Percentiles rank a stretch among this genome's conserved stretches.
Conservation (phyloP, 2,888 invertebrate genomes). For the Linnaemya tessellans region DNA sequence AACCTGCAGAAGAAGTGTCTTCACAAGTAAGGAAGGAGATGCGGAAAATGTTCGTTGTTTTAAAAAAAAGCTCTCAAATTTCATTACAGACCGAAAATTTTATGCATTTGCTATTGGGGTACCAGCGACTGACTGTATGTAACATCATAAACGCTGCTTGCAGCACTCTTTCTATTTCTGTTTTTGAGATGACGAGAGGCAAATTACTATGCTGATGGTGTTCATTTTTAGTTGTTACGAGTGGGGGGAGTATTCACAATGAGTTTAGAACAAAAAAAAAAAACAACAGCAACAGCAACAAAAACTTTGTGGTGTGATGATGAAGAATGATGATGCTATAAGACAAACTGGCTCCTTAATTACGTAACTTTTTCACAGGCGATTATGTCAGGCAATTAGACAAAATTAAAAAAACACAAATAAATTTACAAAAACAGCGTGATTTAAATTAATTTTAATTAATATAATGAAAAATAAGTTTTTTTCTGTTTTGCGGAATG, state of each 20-base stretch:
- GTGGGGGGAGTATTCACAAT: neutral
- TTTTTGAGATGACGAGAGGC: constrained; percentile 7
- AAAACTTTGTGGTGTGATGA: constrained; percentile 3
- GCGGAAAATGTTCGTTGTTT: neutral
- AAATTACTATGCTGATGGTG: constrained; percentile 16
- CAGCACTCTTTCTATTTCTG: neutral
- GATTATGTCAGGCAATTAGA: neutral
- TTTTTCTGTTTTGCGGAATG: too few species aligned
- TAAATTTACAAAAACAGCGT: neutral
- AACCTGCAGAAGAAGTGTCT: neutral
- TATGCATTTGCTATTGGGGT: neutral
- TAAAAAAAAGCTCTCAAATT: neutral
- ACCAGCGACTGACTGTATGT: constrained; percentile 5
- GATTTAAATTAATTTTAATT: constrained; percentile 13
- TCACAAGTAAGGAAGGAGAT: neutral
- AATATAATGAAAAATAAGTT: neutral
- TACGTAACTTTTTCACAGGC: constrained; percentile 7
- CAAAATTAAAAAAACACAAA: neutral
- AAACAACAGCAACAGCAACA: too few species aligned
- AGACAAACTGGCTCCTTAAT: constrained; percentile 53
- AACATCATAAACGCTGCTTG: constrained; percentile 42
- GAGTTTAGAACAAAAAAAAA: neutral
- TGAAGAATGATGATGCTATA: constrained; percentile 35
- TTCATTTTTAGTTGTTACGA: neutral
- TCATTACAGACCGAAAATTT: neutral